Evolutionary conservation across 2,113 vertebrate species (phyloP), one percentile per base, ranked within the genome.

Genomic region (Malurus melanocephalus): DNA sequence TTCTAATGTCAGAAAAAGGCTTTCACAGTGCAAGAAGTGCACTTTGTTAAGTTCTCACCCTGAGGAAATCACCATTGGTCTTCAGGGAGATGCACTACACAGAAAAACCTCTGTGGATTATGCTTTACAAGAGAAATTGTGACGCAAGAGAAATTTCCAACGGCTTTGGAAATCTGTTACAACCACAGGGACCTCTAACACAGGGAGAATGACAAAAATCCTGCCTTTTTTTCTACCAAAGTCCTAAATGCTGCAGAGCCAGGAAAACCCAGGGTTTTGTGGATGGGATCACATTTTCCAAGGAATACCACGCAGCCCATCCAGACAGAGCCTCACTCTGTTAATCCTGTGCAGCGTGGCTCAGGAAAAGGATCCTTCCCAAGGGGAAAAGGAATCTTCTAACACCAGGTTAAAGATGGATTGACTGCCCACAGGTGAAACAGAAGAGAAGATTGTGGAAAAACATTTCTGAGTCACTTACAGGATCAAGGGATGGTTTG

Each of bases 281-380:
- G 8, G 82, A 20, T 9, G 5, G 57, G 51, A 76, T 55, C 53
- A 23, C 16, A 17, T 7, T 11, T 32, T 32, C 43, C 7, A 0
- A 77, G 46, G 21, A 53, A 80, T 88, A 60, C 52, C 4, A 0
- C 38, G 7, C 0, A 0, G n/a, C 35, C 49, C 42, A 26, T 32
- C 20, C 85, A 62, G 81, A 49, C 0, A 22, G 38, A 80, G 17
- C 28, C 24, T 73, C 49, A 1, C 6, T 4, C 0, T 19, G 28
- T 56, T 56, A 51, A 42, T 23, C 16, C 57, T 30, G 7, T 4
- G n/a, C 59, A 80, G 17, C 3, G 0, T 3, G 17, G 33, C 59
- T 20, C 0, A 0, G 24, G 6, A 38, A 52, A 48, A 23, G 46
- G 20, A 17, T 22, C 6, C 27, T 45, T 28, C 14, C 21, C 62